Evolutionary conservation across 2,113 vertebrate genomes (phyloP).

Genomic region (Cyanocitta stelleri): DNA sequence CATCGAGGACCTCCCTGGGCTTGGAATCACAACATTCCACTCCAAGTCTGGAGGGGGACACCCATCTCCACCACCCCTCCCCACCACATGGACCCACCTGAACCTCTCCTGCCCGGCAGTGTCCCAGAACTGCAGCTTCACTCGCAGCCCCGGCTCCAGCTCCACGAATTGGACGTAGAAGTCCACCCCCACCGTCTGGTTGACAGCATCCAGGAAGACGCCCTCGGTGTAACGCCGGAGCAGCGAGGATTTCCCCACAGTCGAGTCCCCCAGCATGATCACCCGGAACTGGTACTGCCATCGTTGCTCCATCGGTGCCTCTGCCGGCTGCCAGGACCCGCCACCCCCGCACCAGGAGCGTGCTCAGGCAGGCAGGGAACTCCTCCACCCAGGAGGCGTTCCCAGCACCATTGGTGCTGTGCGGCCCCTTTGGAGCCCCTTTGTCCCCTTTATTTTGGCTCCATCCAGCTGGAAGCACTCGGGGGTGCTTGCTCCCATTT

Average conservation of each 20-base stretch:
- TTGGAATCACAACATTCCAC: neutral
- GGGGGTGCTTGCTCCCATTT: neutral
- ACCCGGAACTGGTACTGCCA: slow-evolving; percentile 89
- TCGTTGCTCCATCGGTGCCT: slow-evolving; percentile 69
- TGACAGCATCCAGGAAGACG: slow-evolving; percentile 73
- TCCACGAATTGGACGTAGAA: slow-evolving; percentile 85
- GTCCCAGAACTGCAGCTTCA: slow-evolving; percentile 91
- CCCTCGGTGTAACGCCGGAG: slow-evolving; percentile 81
- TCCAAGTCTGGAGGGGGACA: neutral
- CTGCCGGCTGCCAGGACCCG: neutral
- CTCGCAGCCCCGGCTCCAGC: slow-evolving; percentile 71
- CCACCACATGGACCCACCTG: slow-evolving; percentile 61
- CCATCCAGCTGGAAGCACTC: neutral
- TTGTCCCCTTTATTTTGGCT: neutral
- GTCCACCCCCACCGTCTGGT: slow-evolving; percentile 83
- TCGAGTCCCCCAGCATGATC: slow-evolving; percentile 85
- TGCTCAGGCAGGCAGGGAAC: neutral
- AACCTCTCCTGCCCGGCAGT: slow-evolving; percentile 87
- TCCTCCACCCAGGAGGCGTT: slow-evolving; percentile 51
- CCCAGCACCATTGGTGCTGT: neutral
- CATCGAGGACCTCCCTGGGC: rapidly evolving
- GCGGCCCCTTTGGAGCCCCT: neutral
- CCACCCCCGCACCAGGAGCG: neutral
- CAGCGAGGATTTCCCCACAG: slow-evolving; percentile 84
- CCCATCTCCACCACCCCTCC: neutral